These are phyloP conservation scores for Hyperoplus immaculatus DNA, from an alignment of 2,797 vertebrate species.

Conservation along the genomic window DNA sequence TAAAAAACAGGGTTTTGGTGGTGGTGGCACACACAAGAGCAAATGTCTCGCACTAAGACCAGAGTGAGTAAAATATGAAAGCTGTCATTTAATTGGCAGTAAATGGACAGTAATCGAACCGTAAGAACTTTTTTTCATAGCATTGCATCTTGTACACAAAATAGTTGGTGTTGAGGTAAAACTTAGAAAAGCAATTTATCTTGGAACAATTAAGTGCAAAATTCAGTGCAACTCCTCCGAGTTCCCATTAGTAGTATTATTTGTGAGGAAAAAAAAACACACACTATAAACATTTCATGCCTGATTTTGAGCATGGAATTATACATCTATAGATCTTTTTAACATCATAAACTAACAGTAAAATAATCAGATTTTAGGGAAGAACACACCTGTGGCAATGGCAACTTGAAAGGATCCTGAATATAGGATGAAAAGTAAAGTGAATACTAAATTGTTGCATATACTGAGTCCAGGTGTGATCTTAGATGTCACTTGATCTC, in stretches of 20 bases:
- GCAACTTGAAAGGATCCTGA: background rate
- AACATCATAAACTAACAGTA: slow-evolving; percentile 1
- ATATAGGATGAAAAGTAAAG: background rate
- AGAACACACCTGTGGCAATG: background rate
- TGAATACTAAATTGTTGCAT: slow-evolving; percentile 18
- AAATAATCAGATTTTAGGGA: slow-evolving; percentile 17
- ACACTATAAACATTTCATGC: background rate
- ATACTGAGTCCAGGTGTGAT: slow-evolving; percentile 12
- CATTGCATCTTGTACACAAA: slow-evolving; percentile 7
- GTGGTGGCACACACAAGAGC: slow-evolving; percentile 53
- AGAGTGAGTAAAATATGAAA: slow-evolving; percentile 55
- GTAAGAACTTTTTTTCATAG: slow-evolving; percentile 41
- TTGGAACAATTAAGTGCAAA: slow-evolving; percentile 1
- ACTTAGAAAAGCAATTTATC: background rate
- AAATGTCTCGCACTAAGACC: slow-evolving; percentile 59
- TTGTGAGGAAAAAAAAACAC: background rate
- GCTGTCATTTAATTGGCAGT: slow-evolving; percentile 57
- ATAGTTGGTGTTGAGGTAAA: background rate
- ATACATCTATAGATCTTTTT: background rate
- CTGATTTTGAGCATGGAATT: background rate
- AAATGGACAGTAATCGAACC: slow-evolving; percentile 31
- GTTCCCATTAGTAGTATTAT: background rate
- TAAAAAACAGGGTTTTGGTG: slow-evolving; percentile 19
- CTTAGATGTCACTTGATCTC: slow-evolving; percentile 85
- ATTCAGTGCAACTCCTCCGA: background rate